These are phyloP conservation scores for Carpatolechia fugitivella DNA, from an alignment of 2,888 invertebrate species.

Conservation along the genomic window DNA sequence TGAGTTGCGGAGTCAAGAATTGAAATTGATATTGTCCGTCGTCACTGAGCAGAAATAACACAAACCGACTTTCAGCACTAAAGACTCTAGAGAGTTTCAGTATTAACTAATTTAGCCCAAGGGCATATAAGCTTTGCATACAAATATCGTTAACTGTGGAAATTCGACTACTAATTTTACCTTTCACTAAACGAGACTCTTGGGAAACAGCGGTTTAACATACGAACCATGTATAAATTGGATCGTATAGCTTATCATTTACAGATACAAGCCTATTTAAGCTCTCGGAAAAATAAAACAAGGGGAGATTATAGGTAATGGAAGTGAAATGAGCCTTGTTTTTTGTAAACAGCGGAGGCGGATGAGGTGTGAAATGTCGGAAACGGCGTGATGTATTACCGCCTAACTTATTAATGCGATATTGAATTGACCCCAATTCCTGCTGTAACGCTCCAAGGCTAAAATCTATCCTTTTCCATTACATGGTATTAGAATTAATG, in stretches of 20 bases:
- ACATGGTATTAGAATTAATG: no score
- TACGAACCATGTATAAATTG: neutral
- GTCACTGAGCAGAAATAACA: neutral
- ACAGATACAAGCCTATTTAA: neutral
- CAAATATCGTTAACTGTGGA: conserved; percentile 3
- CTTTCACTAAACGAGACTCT: neutral
- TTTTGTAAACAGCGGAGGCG: conserved; percentile 5
- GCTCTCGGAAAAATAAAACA: neutral
- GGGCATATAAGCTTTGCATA: conserved; percentile 4
- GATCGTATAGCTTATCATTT: neutral
- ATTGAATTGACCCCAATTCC: no score
- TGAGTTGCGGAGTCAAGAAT: neutral
- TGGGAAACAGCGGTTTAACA: neutral
- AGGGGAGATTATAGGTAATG: conserved; percentile 16
- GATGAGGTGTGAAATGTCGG: conserved; percentile 11
- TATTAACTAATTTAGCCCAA: conserved; percentile 5
- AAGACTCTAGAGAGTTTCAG: neutral
- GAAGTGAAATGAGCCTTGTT: conserved; percentile 7
- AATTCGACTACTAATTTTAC: conserved; percentile 4
- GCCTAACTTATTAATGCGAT: conserved; percentile 21
- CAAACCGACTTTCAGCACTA: neutral
- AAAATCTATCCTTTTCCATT: no score
- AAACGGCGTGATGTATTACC: conserved; percentile 15
- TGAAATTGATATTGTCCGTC: neutral
- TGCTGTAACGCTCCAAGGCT: no score